These are phyloP conservation scores for Anastrepha ludens DNA, from an alignment of 1,140 invertebrate species.

Conservation along the genomic window DNA sequence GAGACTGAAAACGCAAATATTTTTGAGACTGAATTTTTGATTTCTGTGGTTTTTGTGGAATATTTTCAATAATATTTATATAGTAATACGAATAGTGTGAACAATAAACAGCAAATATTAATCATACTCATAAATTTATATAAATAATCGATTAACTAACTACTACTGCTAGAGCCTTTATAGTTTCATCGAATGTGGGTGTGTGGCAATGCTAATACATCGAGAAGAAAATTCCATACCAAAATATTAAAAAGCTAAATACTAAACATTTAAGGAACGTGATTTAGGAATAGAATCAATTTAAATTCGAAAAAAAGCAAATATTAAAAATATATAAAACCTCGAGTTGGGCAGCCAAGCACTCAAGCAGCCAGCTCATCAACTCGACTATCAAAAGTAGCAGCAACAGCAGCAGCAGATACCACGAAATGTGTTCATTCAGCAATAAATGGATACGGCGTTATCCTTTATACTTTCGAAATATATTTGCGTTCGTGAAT, in stretches of 20 bases:
- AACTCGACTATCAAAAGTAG: neutral
- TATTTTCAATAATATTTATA: neutral
- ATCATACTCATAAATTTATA: no score
- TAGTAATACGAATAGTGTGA: neutral
- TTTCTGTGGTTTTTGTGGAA: neutral
- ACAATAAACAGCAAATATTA: no score
- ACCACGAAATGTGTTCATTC: constrained; percentile 69
- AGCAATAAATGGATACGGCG: constrained; percentile 65
- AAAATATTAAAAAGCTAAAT: neutral
- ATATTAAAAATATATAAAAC: neutral
- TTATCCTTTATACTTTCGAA: constrained; percentile 71
- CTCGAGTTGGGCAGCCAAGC: neutral
- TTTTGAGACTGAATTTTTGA: constrained; percentile 47
- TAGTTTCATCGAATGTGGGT: neutral
- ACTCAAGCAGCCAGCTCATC: neutral
- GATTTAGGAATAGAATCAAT: neutral
- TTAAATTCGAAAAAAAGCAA: neutral
- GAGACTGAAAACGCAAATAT: constrained; percentile 59
- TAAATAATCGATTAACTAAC: no score
- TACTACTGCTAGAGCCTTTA: no score
- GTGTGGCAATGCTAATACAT: neutral
- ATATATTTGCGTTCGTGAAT: constrained; percentile 71
- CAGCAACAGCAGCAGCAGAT: constrained; percentile 42
- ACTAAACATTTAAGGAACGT: neutral
- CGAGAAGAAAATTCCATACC: neutral